Evolutionary conservation across 2,888 invertebrate genomes (phyloP).

Genomic region (Drosophila mercatorum): DNA sequence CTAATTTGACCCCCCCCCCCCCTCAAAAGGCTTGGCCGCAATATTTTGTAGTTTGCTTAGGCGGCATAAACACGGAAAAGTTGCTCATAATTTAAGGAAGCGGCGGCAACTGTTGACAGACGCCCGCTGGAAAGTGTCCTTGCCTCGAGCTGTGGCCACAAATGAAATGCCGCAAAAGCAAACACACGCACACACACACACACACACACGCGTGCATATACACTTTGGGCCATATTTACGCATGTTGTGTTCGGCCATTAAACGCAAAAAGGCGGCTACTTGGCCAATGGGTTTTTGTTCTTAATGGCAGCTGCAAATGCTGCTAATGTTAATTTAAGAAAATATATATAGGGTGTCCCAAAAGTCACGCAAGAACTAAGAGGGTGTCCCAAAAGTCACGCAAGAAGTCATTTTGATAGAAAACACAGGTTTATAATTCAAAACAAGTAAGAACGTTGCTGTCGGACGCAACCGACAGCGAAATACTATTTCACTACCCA

Average conservation of each 20-base stretch:
- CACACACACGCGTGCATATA: slow-evolving; percentile 4
- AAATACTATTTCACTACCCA: no score
- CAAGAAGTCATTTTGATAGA: no score
- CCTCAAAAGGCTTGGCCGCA: slow-evolving; percentile 17
- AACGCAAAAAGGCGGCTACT: slow-evolving; percentile 49
- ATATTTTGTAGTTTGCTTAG: slow-evolving; percentile 38
- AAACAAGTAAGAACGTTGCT: no score
- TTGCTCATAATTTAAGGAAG: slow-evolving; percentile 61
- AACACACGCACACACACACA: slow-evolving; percentile 26
- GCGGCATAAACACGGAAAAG: slow-evolving; percentile 24
- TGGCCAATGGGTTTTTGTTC: slow-evolving; percentile 58
- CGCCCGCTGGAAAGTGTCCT: slow-evolving; percentile 26
- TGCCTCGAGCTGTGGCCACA: slow-evolving; percentile 49
- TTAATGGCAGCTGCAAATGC: slow-evolving; percentile 76
- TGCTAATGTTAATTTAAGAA: slow-evolving; percentile 82
- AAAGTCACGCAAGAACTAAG: no score
- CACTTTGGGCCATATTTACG: slow-evolving; percentile 50
- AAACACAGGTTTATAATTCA: no score
- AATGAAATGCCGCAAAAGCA: slow-evolving; percentile 54
- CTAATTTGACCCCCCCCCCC: slow-evolving; percentile 56
- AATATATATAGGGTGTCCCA: slow-evolving; percentile 48
- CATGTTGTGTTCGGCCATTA: slow-evolving; percentile 61
- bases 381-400: no score
- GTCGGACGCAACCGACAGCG: no score
- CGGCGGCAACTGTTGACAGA: slow-evolving; percentile 47